Percentiles rank a stretch among this genome's conserved stretches.
Conservation (phyloP, 2,888 invertebrate species). For the Xylocampa areola region DNA sequence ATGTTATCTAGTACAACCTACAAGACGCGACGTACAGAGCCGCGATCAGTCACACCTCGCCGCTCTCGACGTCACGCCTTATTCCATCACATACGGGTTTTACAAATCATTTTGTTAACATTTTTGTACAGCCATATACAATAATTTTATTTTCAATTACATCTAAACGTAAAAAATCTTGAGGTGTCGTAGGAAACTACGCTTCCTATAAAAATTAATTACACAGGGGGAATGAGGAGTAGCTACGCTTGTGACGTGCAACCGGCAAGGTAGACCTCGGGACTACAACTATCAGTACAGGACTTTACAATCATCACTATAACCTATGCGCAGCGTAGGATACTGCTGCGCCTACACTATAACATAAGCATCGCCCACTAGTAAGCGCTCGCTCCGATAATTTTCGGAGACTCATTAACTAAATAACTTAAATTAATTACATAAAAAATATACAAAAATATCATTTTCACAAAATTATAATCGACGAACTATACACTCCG, state of each 20-base stretch:
- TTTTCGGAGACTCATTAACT: conserved; percentile 76
- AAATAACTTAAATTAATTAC: conserved; percentile 88
- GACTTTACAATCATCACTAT: conserved; percentile 89
- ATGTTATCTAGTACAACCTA: conserved; percentile 90
- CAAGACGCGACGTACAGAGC: conserved; percentile 80
- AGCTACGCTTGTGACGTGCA: conserved; percentile 88
- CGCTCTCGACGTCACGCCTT: conserved; percentile 80
- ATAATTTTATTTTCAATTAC: conserved; percentile 90
- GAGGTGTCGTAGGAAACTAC: conserved; percentile 89
- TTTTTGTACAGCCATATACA: conserved; percentile 91
- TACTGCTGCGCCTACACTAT: conserved; percentile 64
- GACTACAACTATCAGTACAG: conserved; percentile 88
- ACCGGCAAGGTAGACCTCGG: conserved; percentile 88
- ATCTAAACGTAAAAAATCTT: conserved; percentile 89
- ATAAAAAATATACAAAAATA: conserved; percentile 90
- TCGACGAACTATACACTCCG: conserved; percentile 88
- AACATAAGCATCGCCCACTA: conserved; percentile 81
- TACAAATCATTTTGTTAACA: conserved; percentile 88
- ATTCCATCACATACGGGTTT: conserved; percentile 89
- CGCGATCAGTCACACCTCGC: conserved; percentile 71
- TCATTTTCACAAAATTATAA: conserved; percentile 89
- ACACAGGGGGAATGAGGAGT: conserved; percentile 88
- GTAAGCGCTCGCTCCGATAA: conserved; percentile 73
- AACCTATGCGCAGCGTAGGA: conserved; percentile 70
- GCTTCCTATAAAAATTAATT: conserved; percentile 89